A percentile compares a stretch with the other conserved stretches of the same genome.
phyloP scores from a whole-genome alignment of 2,113 vertebrate genomes.

The Syrmaticus mikado region DNA sequence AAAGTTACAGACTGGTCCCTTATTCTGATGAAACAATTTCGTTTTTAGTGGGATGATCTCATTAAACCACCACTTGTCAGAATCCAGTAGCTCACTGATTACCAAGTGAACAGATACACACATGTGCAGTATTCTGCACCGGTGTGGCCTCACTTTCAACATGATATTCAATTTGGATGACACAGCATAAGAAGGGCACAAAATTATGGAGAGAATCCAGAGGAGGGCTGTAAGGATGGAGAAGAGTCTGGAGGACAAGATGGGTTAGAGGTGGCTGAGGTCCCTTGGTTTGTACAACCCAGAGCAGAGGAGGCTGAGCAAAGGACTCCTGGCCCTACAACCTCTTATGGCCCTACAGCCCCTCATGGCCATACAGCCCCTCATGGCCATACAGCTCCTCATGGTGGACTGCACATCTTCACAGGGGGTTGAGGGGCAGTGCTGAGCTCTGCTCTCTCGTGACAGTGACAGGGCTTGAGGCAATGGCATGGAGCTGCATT shows the following conservation, averaged over 20 bases:
- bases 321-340: background rate
- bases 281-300: background rate
- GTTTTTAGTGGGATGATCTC: background rate
- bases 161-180: background rate
- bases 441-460: background rate
- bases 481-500: background rate
- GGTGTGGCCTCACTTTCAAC: background rate
- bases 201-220: background rate
- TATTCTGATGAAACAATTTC: background rate
- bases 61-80: rapidly evolving
- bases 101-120: background rate
- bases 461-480: background rate
- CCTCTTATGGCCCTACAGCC: too few species aligned
- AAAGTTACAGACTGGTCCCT: background rate
- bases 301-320: background rate
- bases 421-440: background rate
- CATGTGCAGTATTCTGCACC: background rate
- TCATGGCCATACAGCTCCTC: too few species aligned
- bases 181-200: background rate
- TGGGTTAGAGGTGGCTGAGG: background rate
- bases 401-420: background rate
- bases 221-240: too few species aligned
- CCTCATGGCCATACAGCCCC: too few species aligned
- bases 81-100: background rate
- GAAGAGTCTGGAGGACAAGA: background rate